These are phyloP conservation scores for Labrus mixtus DNA, from an alignment of 2,113 vertebrate genomes.

Conservation along the genomic window DNA sequence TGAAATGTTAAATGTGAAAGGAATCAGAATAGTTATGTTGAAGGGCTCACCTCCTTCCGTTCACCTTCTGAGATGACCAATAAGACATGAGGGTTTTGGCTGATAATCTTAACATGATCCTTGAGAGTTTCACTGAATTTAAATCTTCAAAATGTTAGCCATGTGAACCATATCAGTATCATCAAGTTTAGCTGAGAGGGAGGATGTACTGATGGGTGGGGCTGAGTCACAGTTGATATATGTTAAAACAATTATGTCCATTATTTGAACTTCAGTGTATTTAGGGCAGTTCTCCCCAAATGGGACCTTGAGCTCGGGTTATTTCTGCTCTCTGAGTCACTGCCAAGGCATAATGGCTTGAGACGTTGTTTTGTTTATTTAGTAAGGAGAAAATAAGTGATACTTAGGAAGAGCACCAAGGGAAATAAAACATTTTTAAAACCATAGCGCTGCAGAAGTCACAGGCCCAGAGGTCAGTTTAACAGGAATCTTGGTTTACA, in stretches of 20 bases:
- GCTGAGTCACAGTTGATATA: constrained; percentile 9
- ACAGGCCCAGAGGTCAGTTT: constrained; percentile 44
- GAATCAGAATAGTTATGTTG: no score
- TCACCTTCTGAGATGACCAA: no score
- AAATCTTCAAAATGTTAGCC: no score
- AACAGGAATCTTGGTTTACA: constrained; percentile 42
- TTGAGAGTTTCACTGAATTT: no score
- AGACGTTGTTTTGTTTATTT: constrained; percentile 70
- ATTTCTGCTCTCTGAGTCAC: constrained; percentile 50
- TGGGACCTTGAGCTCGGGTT: constrained; percentile 37
- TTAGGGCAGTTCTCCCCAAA: constrained; percentile 24
- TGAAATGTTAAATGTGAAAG: no score
- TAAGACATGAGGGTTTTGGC: no score
- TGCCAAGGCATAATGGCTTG: constrained; percentile 51
- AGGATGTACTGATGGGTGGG: constrained; percentile 16
- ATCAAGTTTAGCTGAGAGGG: not conserved
- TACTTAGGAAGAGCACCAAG: constrained; percentile 56
- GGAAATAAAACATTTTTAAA: constrained; percentile 55
- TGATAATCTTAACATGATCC: no score
- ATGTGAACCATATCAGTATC: not conserved
- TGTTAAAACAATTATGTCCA: constrained; percentile 10
- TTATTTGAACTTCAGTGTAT: constrained; percentile 46
- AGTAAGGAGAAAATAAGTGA: constrained; percentile 56
- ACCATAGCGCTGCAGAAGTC: constrained; percentile 37
- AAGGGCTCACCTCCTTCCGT: no score